A percentile compares a stretch with the other conserved stretches of the same genome.
These are phyloP conservation scores for Patella pellucida DNA, from an alignment of 2,888 invertebrate genomes.

Conservation along the genomic window DNA sequence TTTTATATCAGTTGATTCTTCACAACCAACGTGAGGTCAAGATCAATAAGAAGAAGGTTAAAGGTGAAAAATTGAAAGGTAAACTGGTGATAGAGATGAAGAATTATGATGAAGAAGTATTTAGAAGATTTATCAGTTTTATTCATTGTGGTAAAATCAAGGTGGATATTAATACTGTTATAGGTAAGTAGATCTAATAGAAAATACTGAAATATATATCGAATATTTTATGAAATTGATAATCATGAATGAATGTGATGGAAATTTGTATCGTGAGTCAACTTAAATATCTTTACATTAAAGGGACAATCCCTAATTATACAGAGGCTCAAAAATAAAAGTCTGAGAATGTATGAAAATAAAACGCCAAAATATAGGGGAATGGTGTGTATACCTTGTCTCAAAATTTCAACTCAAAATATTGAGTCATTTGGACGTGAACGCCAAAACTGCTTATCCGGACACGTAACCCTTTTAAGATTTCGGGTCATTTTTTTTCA, in stretches of 20 bases:
- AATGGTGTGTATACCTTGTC: too few species aligned
- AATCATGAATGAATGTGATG: background rate
- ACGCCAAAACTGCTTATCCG: too few species aligned
- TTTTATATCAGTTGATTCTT: background rate
- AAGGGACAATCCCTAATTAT: too few species aligned
- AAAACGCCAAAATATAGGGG: too few species aligned
- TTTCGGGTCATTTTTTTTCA: too few species aligned
- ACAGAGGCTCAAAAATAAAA: too few species aligned
- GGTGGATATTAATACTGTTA: background rate
- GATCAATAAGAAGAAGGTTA: background rate
- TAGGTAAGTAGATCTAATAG: background rate
- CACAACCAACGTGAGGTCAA: background rate
- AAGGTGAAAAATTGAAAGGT: background rate
- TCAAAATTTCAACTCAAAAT: too few species aligned
- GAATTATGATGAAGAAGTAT: slow-evolving; percentile 6
- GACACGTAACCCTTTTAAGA: too few species aligned
- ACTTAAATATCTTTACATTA: background rate
- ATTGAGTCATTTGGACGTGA: too few species aligned
- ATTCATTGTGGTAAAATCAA: slow-evolving; percentile 5
- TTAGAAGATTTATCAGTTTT: slow-evolving; percentile 7
- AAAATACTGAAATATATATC: too few species aligned
- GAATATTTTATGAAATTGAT: too few species aligned
- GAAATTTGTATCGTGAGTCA: background rate
- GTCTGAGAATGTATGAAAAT: too few species aligned
- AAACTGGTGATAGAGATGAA: background rate